Evolutionary conservation across 2,797 vertebrate genomes (phyloP).

Genomic region (Delichon dasypus): DNA sequence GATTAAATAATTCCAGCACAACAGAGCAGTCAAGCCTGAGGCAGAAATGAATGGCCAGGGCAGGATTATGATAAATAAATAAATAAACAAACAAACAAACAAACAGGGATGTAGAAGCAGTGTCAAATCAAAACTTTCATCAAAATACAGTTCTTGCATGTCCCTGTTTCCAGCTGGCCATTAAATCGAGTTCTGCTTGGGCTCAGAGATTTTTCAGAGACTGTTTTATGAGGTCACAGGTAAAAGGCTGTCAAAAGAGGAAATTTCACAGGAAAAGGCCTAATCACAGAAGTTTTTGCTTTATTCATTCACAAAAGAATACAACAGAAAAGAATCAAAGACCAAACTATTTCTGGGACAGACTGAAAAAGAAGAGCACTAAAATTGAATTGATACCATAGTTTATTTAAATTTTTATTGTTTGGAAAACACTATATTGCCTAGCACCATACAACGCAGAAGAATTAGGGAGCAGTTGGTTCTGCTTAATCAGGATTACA

Average conservation of each 20-base stretch:
- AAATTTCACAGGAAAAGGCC: neutral
- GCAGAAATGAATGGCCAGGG: neutral
- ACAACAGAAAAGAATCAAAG: neutral
- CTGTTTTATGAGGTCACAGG: neutral
- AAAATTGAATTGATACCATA: neutral
- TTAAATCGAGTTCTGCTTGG: neutral
- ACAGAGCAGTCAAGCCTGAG: neutral
- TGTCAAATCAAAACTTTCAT: neutral
- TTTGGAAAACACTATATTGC: neutral
- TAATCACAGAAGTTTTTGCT: neutral
- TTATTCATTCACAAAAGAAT: neutral
- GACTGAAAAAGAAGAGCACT: neutral
- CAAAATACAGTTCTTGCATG: neutral
- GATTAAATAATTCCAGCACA: slow-evolving; percentile 13
- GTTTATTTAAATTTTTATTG: neutral
- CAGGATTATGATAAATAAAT: neutral
- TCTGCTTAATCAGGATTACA: slow-evolving; percentile 21
- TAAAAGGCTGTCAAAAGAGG: neutral
- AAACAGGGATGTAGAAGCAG: neutral
- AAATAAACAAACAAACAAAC: neutral
- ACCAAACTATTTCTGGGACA: neutral
- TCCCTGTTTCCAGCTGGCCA: neutral
- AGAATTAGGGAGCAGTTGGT: neutral
- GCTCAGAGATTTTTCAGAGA: neutral
- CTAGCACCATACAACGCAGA: neutral